These are phyloP conservation scores for Antechinus stuartii DNA, from an alignment of 2,113 vertebrate genomes.

Conservation along the genomic window DNA sequence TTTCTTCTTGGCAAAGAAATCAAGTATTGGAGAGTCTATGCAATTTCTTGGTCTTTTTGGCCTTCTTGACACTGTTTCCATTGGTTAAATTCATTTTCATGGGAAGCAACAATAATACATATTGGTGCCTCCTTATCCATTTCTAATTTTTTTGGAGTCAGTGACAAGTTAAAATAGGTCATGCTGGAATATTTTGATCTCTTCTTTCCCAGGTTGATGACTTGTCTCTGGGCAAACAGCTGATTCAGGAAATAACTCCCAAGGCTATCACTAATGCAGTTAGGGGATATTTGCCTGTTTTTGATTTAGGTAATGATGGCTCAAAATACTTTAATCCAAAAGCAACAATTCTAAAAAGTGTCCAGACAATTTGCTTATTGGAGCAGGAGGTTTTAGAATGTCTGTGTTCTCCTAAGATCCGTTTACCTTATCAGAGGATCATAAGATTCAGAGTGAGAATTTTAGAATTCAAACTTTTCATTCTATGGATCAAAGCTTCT, in stretches of 20 bases:
- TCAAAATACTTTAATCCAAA: not conserved
- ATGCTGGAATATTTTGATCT: not conserved
- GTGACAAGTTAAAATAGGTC: not conserved
- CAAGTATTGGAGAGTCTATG: not conserved
- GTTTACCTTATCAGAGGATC: not conserved
- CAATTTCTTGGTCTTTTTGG: not conserved
- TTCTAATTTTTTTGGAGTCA: not conserved
- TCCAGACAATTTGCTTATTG: not conserved
- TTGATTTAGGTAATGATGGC: not conserved
- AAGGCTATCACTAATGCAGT: not conserved
- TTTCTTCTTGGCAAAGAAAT: not conserved
- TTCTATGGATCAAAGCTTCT: not conserved
- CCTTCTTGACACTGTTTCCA: not conserved
- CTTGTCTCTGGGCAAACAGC: not conserved
- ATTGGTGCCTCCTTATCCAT: not conserved
- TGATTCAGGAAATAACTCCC: not conserved
- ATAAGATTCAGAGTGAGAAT: not conserved
- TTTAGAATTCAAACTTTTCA: not conserved
- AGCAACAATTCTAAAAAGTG: not conserved
- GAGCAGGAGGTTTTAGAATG: not conserved
- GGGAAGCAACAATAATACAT: not conserved
- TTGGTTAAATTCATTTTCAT: not conserved
- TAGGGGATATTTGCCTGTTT: fast-evolving
- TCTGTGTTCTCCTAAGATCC: not conserved
- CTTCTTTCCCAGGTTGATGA: not conserved